Evolutionary conservation across 2,113 vertebrate species (phyloP).

Genomic region (Pheucticus melanocephalus): DNA sequence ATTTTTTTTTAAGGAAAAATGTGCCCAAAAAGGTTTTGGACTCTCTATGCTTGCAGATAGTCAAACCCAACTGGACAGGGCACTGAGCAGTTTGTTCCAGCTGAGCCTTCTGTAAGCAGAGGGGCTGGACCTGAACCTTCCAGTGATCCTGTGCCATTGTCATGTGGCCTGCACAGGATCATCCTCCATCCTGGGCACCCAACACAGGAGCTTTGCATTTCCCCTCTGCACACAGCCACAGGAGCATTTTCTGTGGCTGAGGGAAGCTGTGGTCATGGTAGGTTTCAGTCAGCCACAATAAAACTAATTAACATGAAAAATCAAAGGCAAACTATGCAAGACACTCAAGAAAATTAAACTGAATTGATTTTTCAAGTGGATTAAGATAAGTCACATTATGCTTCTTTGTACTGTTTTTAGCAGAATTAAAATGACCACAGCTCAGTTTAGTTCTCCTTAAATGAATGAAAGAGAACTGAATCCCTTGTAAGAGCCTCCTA

Average conservation of each 20-base stretch:
- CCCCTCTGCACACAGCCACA: background rate
- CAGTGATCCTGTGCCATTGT: background rate
- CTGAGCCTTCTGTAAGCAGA: background rate
- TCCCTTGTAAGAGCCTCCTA: background rate
- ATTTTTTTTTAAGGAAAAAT: too few species aligned
- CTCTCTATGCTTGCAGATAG: background rate
- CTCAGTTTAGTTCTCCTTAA: background rate
- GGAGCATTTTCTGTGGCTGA: background rate
- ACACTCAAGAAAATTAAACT: constrained; percentile 38
- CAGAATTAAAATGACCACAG: constrained; percentile 3
- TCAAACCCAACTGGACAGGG: background rate
- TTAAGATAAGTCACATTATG: constrained; percentile 17
- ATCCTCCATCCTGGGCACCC: background rate
- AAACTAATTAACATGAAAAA: constrained; percentile 33
- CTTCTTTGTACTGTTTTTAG: background rate
- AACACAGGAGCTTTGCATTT: background rate
- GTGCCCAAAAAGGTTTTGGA: background rate
- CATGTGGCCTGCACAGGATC: background rate
- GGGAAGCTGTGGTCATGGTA: background rate
- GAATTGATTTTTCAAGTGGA: constrained; percentile 49
- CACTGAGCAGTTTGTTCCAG: background rate
- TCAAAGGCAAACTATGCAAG: constrained; percentile 16
- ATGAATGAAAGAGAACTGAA: background rate
- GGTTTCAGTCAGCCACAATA: background rate
- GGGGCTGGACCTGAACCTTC: background rate